Evolutionary conservation across 1,140 invertebrate species (phyloP).

Genomic region (Sarcophaga peregrina): DNA sequence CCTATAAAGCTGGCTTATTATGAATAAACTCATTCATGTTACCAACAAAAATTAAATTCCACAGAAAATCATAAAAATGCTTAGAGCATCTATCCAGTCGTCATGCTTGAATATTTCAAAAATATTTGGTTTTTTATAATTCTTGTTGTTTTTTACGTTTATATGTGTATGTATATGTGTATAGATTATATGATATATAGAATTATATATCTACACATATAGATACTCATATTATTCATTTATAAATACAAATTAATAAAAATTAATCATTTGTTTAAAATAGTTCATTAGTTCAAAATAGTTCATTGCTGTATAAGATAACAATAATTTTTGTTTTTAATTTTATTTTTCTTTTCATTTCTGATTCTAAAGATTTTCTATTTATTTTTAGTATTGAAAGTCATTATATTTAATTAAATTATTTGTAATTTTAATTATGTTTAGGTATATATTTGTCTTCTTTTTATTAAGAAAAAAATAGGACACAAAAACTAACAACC

Average conservation of each 20-base stretch:
- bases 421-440: conserved; percentile 1
- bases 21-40: too few species aligned
- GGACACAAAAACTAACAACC: too few species aligned
- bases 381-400: neutral
- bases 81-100: too few species aligned
- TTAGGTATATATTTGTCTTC: neutral
- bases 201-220: neutral
- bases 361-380: neutral
- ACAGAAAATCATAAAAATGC: too few species aligned
- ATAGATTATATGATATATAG: neutral
- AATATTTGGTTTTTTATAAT: too few species aligned
- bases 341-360: neutral
- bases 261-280: neutral
- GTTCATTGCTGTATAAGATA: neutral
- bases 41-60: too few species aligned
- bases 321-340: neutral
- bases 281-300: too few species aligned
- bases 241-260: neutral
- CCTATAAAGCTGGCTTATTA: too few species aligned
- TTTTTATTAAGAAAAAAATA: neutral
- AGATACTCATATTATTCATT: neutral
- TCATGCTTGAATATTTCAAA: too few species aligned
- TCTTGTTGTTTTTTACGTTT: too few species aligned
- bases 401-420: neutral
- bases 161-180: neutral